phyloP scores from a whole-genome alignment of 2,113 vertebrate genomes.

The Pogonocichla stellata region DNA sequence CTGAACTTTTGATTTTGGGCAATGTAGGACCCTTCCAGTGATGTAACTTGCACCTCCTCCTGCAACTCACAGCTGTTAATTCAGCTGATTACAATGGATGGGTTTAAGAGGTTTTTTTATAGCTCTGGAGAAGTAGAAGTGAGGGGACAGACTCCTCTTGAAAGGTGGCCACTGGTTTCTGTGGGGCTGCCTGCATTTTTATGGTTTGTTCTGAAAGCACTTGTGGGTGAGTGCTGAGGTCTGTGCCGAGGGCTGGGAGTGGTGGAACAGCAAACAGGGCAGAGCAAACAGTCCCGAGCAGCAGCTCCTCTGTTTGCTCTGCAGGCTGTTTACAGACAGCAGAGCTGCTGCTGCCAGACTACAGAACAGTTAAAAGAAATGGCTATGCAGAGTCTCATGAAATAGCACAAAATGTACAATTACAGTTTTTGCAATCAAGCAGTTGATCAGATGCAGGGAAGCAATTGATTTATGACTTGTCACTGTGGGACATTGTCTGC shows the following conservation, averaged over 20 bases:
- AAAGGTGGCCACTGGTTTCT: background rate
- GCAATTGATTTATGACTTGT: background rate
- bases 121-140: background rate
- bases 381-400: background rate
- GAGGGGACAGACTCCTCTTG: background rate
- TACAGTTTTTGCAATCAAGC: background rate
- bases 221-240: slow-evolving; percentile 64
- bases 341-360: background rate
- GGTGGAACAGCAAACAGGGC: slow-evolving; percentile 70
- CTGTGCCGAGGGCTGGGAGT: slow-evolving; percentile 34
- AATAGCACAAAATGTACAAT: background rate
- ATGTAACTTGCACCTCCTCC: background rate
- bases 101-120: background rate
- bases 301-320: slow-evolving; percentile 20
- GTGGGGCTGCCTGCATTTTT: background rate
- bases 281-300: slow-evolving; percentile 72
- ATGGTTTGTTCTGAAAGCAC: background rate
- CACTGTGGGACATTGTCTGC: background rate
- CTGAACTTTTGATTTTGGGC: background rate
- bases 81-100: background rate
- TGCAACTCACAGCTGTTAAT: background rate
- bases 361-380: background rate
- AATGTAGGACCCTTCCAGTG: background rate
- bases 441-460: background rate
- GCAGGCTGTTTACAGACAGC: background rate